Base-by-base conservation (phyloP, 2,888 invertebrate genomes). In the Ptilodon capucinus region DNA sequence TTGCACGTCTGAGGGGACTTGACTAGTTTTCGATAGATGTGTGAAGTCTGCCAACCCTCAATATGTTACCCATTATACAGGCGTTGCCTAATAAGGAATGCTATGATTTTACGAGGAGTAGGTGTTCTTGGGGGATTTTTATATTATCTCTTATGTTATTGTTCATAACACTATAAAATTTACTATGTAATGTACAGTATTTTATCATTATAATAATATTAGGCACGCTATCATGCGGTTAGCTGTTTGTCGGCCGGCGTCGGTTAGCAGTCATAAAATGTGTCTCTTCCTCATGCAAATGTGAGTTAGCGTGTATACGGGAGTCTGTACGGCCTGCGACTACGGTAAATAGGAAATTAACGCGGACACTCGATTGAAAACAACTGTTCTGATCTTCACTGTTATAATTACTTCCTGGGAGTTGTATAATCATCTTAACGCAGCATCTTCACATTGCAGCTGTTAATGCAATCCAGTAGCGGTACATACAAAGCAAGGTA, bases 261-360 rank as follows among this genome's bases (percentile, higher is more conserved):
- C 25, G 4, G 16, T 42, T 51, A 54, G 39, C 51, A 43, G 48
- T 44, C 54, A 57, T 48, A 61, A 58, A 44, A 45, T 8, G 30
- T 49, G 42, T 34, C 28, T 28, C 52, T 64, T 60, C 57, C 53
- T 64, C 39, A 42, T 50, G 44, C 38, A 43, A 43, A 56, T 51
- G 17, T 46, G 14, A 41, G 17, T 36, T 36, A 28, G 13, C 19
- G 6, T 9, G 18, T 11, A 11, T 19, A 17, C 13, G 11, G 2
- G 3, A 50, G 42, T 42, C 44, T 51, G 36, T 47, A 45, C 42
- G 14, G 32, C 7, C 32, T 14, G 14, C 32, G 14, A 32, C 13
- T 14, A 14, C 32, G 32, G 32, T 32, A 14, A 4, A 14, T 32
- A 32, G 32, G 6, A 30, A 30, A 32, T 32, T 13, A 32, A 6